Evolutionary conservation across 2,888 invertebrate genomes (phyloP).

Genomic region (Catotricha subobsoleta): DNA sequence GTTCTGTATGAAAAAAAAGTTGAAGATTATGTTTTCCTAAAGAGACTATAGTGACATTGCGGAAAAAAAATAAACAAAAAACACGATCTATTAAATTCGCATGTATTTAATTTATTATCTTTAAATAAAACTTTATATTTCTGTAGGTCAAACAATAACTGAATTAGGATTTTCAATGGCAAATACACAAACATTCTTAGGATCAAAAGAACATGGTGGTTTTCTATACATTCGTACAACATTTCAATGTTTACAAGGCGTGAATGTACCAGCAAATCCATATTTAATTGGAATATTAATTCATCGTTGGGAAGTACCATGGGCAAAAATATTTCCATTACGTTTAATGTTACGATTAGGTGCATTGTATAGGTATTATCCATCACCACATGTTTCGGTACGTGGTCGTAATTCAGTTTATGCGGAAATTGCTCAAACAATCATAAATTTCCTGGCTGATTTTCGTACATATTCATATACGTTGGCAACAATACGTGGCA

Average conservation of each 20-base stretch:
- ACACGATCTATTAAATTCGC: conserved; percentile 4
- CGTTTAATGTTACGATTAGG: conserved; percentile 61
- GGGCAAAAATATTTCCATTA: conserved; percentile 51
- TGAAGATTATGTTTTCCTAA: too few species aligned
- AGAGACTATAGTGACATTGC: too few species aligned
- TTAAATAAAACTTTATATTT: conserved; percentile 9
- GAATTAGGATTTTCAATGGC: conserved; percentile 51
- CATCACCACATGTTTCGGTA: conserved; percentile 62
- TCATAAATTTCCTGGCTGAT: conserved; percentile 71
- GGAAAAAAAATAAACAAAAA: too few species aligned
- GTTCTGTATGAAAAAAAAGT: too few species aligned
- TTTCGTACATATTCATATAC: conserved; percentile 70
- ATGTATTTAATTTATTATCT: conserved; percentile 8
- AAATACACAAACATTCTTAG: conserved; percentile 31
- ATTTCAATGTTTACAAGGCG: conserved; percentile 62
- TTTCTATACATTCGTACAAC: conserved; percentile 66
- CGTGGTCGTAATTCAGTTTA: conserved; percentile 61
- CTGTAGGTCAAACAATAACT: conserved; percentile 44
- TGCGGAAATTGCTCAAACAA: conserved; percentile 72
- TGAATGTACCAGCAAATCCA: conserved; percentile 52
- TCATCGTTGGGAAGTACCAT: conserved; percentile 40
- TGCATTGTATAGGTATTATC: conserved; percentile 72
- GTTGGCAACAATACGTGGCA: conserved; percentile 53
- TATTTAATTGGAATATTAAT: conserved; percentile 62
- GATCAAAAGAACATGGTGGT: conserved; percentile 56